Conservation (phyloP, 2,797 vertebrate species). For the Zenarchopterus dispar region DNA sequence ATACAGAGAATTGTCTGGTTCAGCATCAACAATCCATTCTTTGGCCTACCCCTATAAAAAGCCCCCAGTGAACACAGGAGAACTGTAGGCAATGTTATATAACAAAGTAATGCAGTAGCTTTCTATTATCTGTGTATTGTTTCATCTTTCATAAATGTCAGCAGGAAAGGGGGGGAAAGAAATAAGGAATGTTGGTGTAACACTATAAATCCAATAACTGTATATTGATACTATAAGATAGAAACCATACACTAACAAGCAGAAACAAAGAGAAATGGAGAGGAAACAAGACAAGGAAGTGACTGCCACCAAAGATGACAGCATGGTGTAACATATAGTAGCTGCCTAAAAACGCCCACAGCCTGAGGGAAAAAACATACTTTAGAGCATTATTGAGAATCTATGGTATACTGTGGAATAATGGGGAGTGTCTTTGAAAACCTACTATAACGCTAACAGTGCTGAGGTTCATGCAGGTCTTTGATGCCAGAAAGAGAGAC, state of each 20-base stretch:
- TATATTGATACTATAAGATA: conserved; percentile 16
- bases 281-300: conserved; percentile 14
- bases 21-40: conserved; percentile 46
- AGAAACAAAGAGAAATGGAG: conserved; percentile 25
- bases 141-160: conserved; percentile 44
- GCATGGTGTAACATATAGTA: conserved; percentile 27
- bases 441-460: not conserved
- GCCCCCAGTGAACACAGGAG: conserved; percentile 34
- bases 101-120: conserved; percentile 34
- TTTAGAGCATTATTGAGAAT: not conserved
- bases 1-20: conserved; percentile 32
- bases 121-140: conserved; percentile 41
- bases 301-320: conserved; percentile 21
- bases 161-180: conserved; percentile 9
- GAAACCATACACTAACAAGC: conserved; percentile 20
- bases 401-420: not conserved
- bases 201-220: conserved; percentile 12
- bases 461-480: not conserved
- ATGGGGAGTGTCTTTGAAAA: not conserved
- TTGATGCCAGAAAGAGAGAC: not conserved
- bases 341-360: not conserved
- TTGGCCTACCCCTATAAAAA: conserved; percentile 41
- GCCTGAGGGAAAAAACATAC: not conserved
- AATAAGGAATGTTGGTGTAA: conserved; percentile 11
- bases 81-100: conserved; percentile 40